Evolutionary conservation across 2,888 invertebrate species (phyloP).

Genomic region (Limenitis camilla): DNA sequence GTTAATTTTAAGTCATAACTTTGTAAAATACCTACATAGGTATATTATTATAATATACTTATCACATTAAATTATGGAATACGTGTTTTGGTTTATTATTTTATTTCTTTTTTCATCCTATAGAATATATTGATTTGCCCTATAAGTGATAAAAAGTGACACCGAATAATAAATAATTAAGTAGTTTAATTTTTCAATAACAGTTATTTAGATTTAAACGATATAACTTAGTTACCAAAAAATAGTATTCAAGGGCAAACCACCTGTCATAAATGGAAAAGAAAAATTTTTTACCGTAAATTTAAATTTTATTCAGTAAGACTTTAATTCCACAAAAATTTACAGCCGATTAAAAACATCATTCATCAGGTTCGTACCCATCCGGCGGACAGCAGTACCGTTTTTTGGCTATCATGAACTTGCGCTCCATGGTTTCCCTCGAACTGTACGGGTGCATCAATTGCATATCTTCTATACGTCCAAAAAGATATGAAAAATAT

Average conservation of each 20-base stretch:
- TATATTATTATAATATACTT: conserved; percentile 52
- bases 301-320: too few species aligned
- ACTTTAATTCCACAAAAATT: neutral
- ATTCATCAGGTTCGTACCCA: conserved; percentile 34
- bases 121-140: neutral
- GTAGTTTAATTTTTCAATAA: too few species aligned
- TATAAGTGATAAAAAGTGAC: too few species aligned
- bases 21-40: conserved; percentile 54
- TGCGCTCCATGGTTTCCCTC: conserved; percentile 37
- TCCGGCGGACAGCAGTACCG: conserved; percentile 46
- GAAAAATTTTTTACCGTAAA: too few species aligned
- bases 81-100: conserved; percentile 43
- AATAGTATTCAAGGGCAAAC: too few species aligned
- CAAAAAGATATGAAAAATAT: conserved; percentile 54
- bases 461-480: conserved; percentile 41
- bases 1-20: conserved; percentile 54
- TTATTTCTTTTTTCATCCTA: conserved; percentile 5
- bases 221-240: too few species aligned
- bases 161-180: too few species aligned
- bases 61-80: conserved; percentile 70
- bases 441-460: conserved; percentile 50
- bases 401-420: conserved; percentile 29
- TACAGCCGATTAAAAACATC: neutral
- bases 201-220: too few species aligned
- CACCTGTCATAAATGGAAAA: neutral